A percentile compares a stretch with the other conserved stretches of the same genome.
phyloP scores from a whole-genome alignment of 2,113 vertebrate genomes.

The Eurypyga helias region DNA sequence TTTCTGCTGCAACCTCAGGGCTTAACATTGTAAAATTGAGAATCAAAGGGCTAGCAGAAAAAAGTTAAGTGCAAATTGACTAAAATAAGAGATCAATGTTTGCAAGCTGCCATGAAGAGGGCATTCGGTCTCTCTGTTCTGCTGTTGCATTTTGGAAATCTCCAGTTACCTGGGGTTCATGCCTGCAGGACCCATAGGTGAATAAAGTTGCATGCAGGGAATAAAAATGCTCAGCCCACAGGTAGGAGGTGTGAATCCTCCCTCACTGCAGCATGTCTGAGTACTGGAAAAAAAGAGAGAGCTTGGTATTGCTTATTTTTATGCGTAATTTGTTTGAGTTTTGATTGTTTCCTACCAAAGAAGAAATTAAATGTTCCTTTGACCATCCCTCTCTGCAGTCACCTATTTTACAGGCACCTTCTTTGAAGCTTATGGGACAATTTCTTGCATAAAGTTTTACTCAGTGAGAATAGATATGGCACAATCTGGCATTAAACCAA shows the following conservation, averaged over 20 bases:
- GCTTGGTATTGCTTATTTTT: constrained; percentile 43
- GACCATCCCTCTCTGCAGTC: background rate
- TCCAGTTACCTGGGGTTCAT: constrained; percentile 29
- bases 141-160: constrained; percentile 59
- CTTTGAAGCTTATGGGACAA: background rate
- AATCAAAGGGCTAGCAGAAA: constrained; percentile 59
- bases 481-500: background rate
- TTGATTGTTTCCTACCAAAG: constrained; percentile 35
- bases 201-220: background rate
- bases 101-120: background rate
- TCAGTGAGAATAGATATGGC: accelerated
- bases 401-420: background rate
- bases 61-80: constrained; percentile 41
- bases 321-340: background rate
- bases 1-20: background rate
- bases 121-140: constrained; percentile 37
- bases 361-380: constrained; percentile 19
- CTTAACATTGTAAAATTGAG: background rate
- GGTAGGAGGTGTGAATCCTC: background rate
- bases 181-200: background rate
- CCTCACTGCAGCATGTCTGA: constrained; percentile 39
- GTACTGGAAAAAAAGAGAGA: constrained; percentile 15
- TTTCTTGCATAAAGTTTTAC: background rate
- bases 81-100: constrained; percentile 61
- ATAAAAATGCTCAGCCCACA: constrained; percentile 26